These are phyloP conservation scores for Cetonia aurata DNA, from an alignment of 2,888 invertebrate species.

Conservation along the genomic window DNA sequence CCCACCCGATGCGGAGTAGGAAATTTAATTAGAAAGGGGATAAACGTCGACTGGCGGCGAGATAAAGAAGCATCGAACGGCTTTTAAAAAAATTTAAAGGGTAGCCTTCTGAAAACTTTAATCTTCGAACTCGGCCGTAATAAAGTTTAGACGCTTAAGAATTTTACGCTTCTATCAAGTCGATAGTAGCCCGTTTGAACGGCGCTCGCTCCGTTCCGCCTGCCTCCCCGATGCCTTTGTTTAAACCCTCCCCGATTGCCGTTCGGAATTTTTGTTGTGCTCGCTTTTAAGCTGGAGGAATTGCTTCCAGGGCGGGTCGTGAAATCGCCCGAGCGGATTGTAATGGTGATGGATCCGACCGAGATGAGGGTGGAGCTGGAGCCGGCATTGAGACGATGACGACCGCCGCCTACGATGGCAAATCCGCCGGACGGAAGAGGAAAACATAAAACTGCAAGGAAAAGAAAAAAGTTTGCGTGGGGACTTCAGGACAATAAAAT, in stretches of 20 bases:
- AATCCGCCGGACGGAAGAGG: constrained; percentile 58
- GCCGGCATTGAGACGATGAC: constrained; percentile 44
- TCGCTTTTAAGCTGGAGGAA: constrained; percentile 42
- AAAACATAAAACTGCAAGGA: constrained; percentile 49
- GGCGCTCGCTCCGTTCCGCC: not conserved
- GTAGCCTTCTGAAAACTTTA: constrained; percentile 36
- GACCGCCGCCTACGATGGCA: not conserved
- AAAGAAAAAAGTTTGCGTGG: not conserved
- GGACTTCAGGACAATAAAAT: constrained; percentile 17
- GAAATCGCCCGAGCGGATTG: constrained; percentile 52
- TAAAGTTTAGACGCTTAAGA: constrained; percentile 34
- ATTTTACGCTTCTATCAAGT: constrained; percentile 30
- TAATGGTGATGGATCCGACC: constrained; percentile 55
- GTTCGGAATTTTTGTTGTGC: constrained; percentile 41
- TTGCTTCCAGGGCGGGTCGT: constrained; percentile 49
- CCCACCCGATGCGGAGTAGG: not conserved
- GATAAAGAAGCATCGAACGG: constrained; percentile 36
- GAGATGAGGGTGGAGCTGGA: constrained; percentile 56
- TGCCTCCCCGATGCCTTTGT: constrained; percentile 26
- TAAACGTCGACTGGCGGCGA: constrained; percentile 17
- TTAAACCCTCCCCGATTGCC: constrained; percentile 21
- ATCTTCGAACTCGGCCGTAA: constrained; percentile 35
- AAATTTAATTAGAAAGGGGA: constrained; percentile 38
- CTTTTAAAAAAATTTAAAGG: constrained; percentile 35
- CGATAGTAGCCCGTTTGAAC: not conserved